Base-by-base conservation (phyloP, 2,113 vertebrate genomes). In the Tupaia tana region DNA sequence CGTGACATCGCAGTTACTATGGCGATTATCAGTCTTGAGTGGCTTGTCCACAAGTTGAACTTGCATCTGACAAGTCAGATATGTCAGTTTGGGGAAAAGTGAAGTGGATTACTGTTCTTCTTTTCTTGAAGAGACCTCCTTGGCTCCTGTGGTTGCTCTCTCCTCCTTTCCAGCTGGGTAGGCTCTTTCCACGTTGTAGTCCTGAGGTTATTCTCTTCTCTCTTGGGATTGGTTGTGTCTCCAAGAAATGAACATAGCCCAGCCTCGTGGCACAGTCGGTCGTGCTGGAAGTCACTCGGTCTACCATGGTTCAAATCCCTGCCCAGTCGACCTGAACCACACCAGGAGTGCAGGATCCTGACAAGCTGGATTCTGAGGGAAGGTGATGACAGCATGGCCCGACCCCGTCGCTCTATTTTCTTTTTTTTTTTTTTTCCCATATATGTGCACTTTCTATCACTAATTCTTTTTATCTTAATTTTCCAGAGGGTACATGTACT, bases 31-130 rank as follows among this genome's bases (percentile, higher is more conserved):
- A 93, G 95, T 80, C 59, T 67, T 54, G 27, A 96, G 93, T 74
- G 82, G 83, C 75, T 89, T 97, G 97, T 97, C 94, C 97, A 96
- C 89, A 86, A 98, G 95, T 96, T 96, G 96, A 98, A 97, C 96
- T 94, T 98, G 95, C 71, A 86, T 95, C 96, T 97, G 97, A 97
- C 96, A 97, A 96, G 95, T 97, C 93, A 96, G 66, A 97, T 98
- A 96, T 97, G 96, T 97, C 97, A 97, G 89, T 89, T 95, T 94
- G 77, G 79, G 59, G 31, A 67, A 70, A 82, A 95, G 93, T 86
- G 71, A 79, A 77, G 70, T 83, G 74, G 58, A 22, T 88, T 90
- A 56, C 58, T 93, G 13, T n/a, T 56, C 27, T 69, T 61, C 52
- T 73, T 29, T 25, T 63, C 70, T 93, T 52, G 64, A 92, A 70